Base-by-base conservation (phyloP, 2,113 vertebrate species). In the Scomber japonicus region DNA sequence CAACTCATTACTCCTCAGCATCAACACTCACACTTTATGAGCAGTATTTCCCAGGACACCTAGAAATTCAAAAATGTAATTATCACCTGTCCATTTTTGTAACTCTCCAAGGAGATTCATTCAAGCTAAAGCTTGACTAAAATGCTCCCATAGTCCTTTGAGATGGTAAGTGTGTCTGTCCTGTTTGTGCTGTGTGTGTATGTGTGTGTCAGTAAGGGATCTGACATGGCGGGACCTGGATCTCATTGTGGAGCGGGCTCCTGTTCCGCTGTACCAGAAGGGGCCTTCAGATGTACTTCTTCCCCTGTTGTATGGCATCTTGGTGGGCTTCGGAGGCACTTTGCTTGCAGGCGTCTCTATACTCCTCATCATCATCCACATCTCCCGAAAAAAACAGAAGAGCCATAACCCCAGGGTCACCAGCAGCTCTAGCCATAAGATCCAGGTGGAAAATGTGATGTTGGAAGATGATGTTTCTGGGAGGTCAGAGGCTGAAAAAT, bases 271-370 rank as follows among this genome's bases (percentile, higher is more conserved):
- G 0, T 96, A 96, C 89, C 56, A 77, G 51, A 92, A 83, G 31
- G 93, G 81, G 19, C 93, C 93, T 45, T 50, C 83, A 51, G 92
- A 90, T 24, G 95, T 95, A 81, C 62, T 71, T 0, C 54, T 73
- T 12, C 95, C 95, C 0, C 6, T 98, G 81, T 2, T 93, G 1
- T 90, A 87, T 0, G 96, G 96, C 0, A 0, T 97, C n/a, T 12
- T 97, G 35, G 69, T 94, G 0, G 97, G 97, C 31, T 96, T 97
- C 48, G 2, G 84, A 0, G 78, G 84, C 2, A 90, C 95, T 46
- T 4, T 91, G 17, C 30, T 96, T 0, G 12, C 88, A 0, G 82
- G 86, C 0, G 0, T 15, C 0, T 16, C 87, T 0, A 4, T 84
- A n/a, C 0, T 87, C 50, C 56, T 82, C 11, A 49, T 85, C 62